phyloP scores from a whole-genome alignment of 2,113 vertebrate species.

The Odocoileus hemionus region DNA sequence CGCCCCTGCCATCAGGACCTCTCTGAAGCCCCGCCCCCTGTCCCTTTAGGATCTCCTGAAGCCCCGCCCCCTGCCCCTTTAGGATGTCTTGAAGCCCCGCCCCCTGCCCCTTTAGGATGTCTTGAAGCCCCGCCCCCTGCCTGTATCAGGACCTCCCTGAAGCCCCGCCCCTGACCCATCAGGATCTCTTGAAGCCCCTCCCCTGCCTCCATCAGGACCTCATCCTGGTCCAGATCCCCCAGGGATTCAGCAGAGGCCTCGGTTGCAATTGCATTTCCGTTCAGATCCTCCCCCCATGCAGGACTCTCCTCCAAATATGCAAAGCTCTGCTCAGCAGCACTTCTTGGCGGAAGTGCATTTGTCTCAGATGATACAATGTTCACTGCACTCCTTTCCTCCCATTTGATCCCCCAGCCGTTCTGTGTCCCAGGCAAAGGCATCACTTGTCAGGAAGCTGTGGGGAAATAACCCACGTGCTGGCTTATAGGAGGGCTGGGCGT shows the following conservation, averaged over 20 bases:
- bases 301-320: not conserved
- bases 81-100: not conserved
- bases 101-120: not conserved
- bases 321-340: not conserved
- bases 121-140: not conserved
- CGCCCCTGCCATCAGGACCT: rapidly evolving
- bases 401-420: rapidly evolving
- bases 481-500: rapidly evolving
- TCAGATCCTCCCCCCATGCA: no score
- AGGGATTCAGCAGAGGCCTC: not conserved
- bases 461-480: rapidly evolving
- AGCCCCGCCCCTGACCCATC: not conserved
- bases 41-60: not conserved
- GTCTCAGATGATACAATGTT: not conserved
- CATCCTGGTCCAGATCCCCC: not conserved
- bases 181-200: not conserved
- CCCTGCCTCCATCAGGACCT: not conserved
- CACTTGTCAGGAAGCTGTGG: not conserved
- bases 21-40: not conserved
- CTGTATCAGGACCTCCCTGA: not conserved
- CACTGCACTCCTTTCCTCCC: not conserved
- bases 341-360: not conserved
- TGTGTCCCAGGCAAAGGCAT: no score
- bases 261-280: not conserved
- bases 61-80: no score